phyloP scores from a whole-genome alignment of 2,888 invertebrate genomes.

The Orthosia gracilis region DNA sequence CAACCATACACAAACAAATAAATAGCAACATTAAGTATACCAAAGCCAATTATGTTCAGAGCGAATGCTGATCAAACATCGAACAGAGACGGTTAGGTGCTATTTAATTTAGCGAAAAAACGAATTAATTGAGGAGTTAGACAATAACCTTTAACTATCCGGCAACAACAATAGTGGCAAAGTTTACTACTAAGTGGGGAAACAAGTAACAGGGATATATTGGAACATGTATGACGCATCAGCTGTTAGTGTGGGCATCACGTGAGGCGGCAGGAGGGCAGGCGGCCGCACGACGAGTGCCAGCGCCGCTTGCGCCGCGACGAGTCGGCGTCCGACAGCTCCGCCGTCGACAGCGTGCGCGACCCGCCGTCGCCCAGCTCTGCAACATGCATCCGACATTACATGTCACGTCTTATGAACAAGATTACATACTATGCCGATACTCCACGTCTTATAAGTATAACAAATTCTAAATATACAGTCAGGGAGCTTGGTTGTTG shows the following conservation, averaged over 20 bases:
- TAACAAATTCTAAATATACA: neutral
- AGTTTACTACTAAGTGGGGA: conserved; percentile 33
- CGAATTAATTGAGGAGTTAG: conserved; percentile 11
- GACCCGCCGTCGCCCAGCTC: conserved; percentile 86
- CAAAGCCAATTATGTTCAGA: conserved; percentile 65
- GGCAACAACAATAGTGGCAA: conserved; percentile 44
- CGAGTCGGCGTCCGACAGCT: conserved; percentile 86
- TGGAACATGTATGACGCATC: conserved; percentile 35
- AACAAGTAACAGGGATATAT: conserved; percentile 20
- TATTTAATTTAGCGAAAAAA: conserved; percentile 40
- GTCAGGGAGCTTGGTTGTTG: neutral
- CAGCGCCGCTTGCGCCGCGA: conserved; percentile 85
- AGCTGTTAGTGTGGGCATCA: conserved; percentile 70
- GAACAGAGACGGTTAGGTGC: conserved; percentile 34
- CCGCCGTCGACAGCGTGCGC: conserved; percentile 87
- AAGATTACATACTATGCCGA: conserved; percentile 16
- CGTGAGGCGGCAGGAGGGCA: conserved; percentile 87
- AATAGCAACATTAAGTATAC: conserved; percentile 67
- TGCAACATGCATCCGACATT: conserved; percentile 64
- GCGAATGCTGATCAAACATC: conserved; percentile 45
- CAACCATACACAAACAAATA: conserved; percentile 66
- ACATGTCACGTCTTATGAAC: neutral
- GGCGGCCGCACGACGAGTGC: conserved; percentile 88
- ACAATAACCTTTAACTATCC: conserved; percentile 35
- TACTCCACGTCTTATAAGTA: neutral